Percentiles rank a stretch among this genome's conserved stretches.
Evolutionary conservation across 2,888 invertebrate species (phyloP).

Genomic region (Herminia tarsipennalis): DNA sequence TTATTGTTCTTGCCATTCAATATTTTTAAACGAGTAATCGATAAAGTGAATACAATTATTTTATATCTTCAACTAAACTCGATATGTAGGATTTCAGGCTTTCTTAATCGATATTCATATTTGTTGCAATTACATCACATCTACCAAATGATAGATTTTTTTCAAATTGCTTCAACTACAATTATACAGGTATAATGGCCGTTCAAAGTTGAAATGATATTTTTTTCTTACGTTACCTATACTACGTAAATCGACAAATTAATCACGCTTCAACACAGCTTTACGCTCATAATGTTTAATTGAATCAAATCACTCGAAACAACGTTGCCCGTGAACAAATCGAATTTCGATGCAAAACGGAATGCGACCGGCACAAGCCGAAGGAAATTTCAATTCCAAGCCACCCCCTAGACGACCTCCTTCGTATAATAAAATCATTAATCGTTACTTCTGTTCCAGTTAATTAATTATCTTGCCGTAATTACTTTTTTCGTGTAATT

Average conservation of each 20-base stretch:
- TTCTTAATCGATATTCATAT: conserved; percentile 28
- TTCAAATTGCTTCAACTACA: conserved; percentile 31
- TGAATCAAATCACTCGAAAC: conserved; percentile 74
- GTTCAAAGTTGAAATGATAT: conserved; percentile 23
- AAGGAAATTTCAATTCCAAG: conserved; percentile 77
- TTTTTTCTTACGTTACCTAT: conserved; percentile 39
- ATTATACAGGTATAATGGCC: conserved; percentile 39
- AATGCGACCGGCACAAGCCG: conserved; percentile 59
- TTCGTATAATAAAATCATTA: conserved; percentile 86
- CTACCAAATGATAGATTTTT: conserved; percentile 22
- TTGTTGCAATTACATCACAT: conserved; percentile 34
- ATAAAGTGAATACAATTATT: conserved; percentile 20
- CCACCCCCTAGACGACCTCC: conserved; percentile 75
- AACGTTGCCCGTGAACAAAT: conserved; percentile 67
- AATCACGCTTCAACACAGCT: conserved; percentile 55
- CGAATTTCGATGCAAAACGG: conserved; percentile 71
- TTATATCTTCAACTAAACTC: conserved; percentile 20
- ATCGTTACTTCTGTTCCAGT: conserved; percentile 86
- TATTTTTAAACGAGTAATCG: conserved; percentile 17
- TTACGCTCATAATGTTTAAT: conserved; percentile 68
- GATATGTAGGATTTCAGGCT: conserved; percentile 29
- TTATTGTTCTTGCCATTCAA: conserved; percentile 17
- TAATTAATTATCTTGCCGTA: conserved; percentile 86
- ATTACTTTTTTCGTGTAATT: conserved; percentile 86
- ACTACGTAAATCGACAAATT: conserved; percentile 50